Evolutionary conservation across 2,888 invertebrate genomes (phyloP), one percentile per base, ranked within the genome.

Genomic region (Chymomyza caudatula): DNA sequence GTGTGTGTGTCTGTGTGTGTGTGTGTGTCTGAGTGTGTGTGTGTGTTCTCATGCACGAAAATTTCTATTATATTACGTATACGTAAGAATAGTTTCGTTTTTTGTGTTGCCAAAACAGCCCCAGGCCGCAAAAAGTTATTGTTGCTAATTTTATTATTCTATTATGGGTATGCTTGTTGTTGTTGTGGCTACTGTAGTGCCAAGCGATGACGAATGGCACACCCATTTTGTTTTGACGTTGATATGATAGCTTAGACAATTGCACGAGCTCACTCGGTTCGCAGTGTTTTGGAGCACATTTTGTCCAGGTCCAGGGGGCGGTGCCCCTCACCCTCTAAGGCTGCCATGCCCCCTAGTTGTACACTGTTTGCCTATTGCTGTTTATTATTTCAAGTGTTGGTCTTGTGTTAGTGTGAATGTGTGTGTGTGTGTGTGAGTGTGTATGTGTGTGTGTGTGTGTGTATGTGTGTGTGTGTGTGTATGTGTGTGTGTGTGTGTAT

Each of bases 131-230:
- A 47, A 47, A 15, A 47, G 19, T 19, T 71, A 69, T 70, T 69
- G 59, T 64, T 55, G 55, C 69, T 64, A 71, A 71, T 69, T 71
- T 69, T 59, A 64, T 69, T 64, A 70, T 63, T 70, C n/a, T 51
- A 37, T 57, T 44, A 42, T 58, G 70, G n/a, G 71, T 59, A 22
- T 56, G 4, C 29, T 47, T 47, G 15, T 47, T 15, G 2, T 47
- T 47, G 19, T 47, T 47, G 47, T 15, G 47, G 47, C 47, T 47
- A 47, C 47, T 19, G 47, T 47, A 17, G 29, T 37, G 8, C 3
- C 29, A 37, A 11, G 29, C n/a, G 47, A 60, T 52, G 52, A 20
- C 37, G 42, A 59, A 60, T 55, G 44, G 19, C n/a, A 1, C 17
- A 47, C 47, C 29, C 29, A 4, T 37, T 37, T 37, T 2, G 29